Percentiles rank a stretch among this genome's conserved stretches.
These are phyloP conservation scores for Rhamnusium bicolor DNA, from an alignment of 2,888 invertebrate species.

Conservation along the genomic window DNA sequence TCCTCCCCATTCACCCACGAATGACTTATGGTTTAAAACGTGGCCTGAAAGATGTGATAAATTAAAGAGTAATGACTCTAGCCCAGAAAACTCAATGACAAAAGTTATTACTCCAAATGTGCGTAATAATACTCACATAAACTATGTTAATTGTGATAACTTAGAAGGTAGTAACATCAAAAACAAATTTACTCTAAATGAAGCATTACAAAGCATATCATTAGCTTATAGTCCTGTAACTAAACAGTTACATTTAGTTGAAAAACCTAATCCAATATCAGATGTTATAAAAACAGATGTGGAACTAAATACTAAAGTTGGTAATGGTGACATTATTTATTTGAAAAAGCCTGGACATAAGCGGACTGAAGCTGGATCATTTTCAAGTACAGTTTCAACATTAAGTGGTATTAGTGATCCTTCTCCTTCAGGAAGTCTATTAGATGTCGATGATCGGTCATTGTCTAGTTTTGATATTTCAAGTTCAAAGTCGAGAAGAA, in stretches of 20 bases:
- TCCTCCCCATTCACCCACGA: slow-evolving; percentile 41
- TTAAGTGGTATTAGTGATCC: slow-evolving; percentile 82
- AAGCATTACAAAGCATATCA: slow-evolving; percentile 82
- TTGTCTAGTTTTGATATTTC: slow-evolving; percentile 58
- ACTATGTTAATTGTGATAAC: slow-evolving; percentile 9
- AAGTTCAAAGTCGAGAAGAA: slow-evolving; percentile 74
- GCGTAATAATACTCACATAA: slow-evolving; percentile 56
- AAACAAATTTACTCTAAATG: slow-evolving; percentile 75
- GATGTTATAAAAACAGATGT: slow-evolving; percentile 13
- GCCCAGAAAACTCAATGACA: slow-evolving; percentile 41
- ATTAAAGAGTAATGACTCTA: slow-evolving; percentile 62
- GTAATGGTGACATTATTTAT: slow-evolving; percentile 9
- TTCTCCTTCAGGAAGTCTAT: slow-evolving; percentile 76
- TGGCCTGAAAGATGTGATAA: slow-evolving; percentile 72
- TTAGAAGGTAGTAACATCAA: slow-evolving; percentile 68
- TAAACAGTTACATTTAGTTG: slow-evolving; percentile 80
- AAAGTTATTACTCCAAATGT: slow-evolving; percentile 33
- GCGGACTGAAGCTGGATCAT: slow-evolving; percentile 76
- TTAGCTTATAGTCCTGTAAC: slow-evolving; percentile 84
- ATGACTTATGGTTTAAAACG: slow-evolving; percentile 70
- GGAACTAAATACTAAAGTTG: slow-evolving; percentile 40
- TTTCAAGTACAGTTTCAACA: slow-evolving; percentile 81
- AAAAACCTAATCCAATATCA: slow-evolving; percentile 63
- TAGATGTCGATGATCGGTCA: slow-evolving; percentile 66
- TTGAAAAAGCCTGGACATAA: slow-evolving; percentile 68